Base-by-base conservation (phyloP, 2,113 vertebrate genomes). In the Bubo scandiacus region DNA sequence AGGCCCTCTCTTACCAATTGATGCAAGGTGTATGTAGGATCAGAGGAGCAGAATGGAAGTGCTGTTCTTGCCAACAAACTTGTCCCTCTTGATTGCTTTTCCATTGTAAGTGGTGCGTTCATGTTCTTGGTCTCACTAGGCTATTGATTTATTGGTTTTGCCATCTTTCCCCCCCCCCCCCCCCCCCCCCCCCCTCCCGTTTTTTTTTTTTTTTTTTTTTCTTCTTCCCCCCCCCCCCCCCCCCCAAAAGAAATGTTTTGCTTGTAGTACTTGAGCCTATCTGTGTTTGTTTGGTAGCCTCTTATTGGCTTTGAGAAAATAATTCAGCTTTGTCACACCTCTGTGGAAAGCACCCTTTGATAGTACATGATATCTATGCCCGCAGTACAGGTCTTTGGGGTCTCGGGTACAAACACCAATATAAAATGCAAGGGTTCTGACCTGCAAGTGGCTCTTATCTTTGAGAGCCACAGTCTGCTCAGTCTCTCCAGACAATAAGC, bases 161-260 rank as follows among this genome's bases (percentile, higher is more conserved):
- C 4, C 16, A 47, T 21, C 19, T 47, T 45, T n/a, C n/a, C n/a
- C n/a, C n/a, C n/a, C n/a, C n/a, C n/a, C n/a, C n/a, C n/a, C n/a
- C 0, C 4, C 7, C 6, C 4, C 12, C 12, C n/a, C n/a, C n/a
- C n/a, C n/a, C n/a, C n/a, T n/a, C n/a, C n/a, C n/a, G n/a, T n/a
- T n/a, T n/a, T n/a, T n/a, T n/a, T n/a, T n/a, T 45, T 19, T 45
- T 13, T 21, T 20, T 19, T 10, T 3, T 0, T 1, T 0, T n/a
- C n/a, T n/a, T n/a, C n/a, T n/a, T n/a, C n/a, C n/a, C n/a, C n/a
- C n/a, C n/a, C n/a, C n/a, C n/a, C n/a, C n/a, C n/a, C 0, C 4
- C 7, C 6, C 4, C 12, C 12, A 4, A 3, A 19, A 30, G 18
- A 29, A 77, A 47, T n/a, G 73, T 42, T 92, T 66, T 59, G 4